Evolutionary conservation across 2,113 vertebrate genomes (phyloP), one percentile per base, ranked within the genome.

Genomic region (Macquaria australasica): DNA sequence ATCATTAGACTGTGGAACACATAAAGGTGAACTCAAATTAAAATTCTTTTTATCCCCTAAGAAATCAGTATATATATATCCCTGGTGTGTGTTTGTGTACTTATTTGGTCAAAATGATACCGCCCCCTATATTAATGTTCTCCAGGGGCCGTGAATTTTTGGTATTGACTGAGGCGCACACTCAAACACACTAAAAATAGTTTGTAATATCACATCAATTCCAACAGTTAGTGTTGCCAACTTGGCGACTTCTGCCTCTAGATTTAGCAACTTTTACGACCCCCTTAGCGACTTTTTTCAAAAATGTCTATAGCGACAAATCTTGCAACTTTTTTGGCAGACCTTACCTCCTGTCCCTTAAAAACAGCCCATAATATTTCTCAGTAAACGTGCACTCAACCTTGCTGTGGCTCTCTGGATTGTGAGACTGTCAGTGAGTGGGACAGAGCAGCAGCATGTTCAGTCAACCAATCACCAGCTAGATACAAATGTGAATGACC

Each of bases 401-500:
- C 6, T 55, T 15, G 53, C 10, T 15, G 31, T 21, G 74, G 16
- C 48, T 59, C 48, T 37, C 39, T 23, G 31, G 39, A 12, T n/a
- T 71, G 18, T 45, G 12, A 12, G 28, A 8, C 31, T 18, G 50
- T 62, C 31, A 51, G 43, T 53, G 45, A 69, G 31, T 34, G 59
- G 16, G 59, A 34, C 31, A 64, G 18, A 53, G 48, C 45, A n/a
- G 63, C 21, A 3, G 39, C 21, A 7, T 43, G 63, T 43, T 66
- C 62, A 15, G 39, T n/a, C 63, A 51, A 21, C 18, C 28, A 71
- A 60, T 21, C 21, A 45, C 12, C 55, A 25, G 9, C n/a, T 25
- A 48, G 14, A 37, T 21, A 53, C 21, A 77, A 77, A 64, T 6
- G 45, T 77, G 53, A 59, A 31, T 60, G 64, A 31, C 37, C 51